Base-by-base conservation (phyloP, 2,888 invertebrate species). In the Coelinius sp. region DNA sequence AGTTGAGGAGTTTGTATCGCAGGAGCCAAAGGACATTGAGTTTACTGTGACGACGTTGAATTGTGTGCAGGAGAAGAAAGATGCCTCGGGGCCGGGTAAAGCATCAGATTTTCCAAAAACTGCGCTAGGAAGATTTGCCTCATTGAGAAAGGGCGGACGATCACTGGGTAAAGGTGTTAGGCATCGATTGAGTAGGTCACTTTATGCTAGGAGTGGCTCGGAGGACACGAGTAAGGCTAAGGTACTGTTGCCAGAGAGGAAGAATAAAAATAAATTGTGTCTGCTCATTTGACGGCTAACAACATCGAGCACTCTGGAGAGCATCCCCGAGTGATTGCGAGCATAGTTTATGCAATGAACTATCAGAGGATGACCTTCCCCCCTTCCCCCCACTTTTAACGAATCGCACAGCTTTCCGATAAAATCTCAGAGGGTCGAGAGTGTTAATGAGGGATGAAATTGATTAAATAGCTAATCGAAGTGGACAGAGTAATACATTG, bases 31-130 rank as follows among this genome's bases (percentile, higher is more conserved):
- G 87, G 96, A 95, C 85, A 94, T 96, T 75, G 95, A 96, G 86
- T 91, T 96, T 77, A 95, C 95, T 0, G 94, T 96, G n/a, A 94
- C 94, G 24, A 96, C 95, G 0, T 88, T 96, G 41, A 95, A 95
- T 86, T 93, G 94, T 87, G 84, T 91, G 62, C 90, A 91, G 81
- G 84, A 89, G 6, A 80, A 83, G n/a, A 87, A 87, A 20, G 86
- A 83, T 56, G 46, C 64, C 5, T 62, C 76, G 2, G 73, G 70
- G 10, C 68, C 71, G 6, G 76, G 77, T 2, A 77, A 74, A 65
- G 52, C 73, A 1, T 76, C 77, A 6, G 76, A 78, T 0, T 77
- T 76, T n/a, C 78, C 80, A 0, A 86, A 85, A 52, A 70, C 80
- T 2, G 59, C 78, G 0, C 74, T 86, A 0, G 85, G 86, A 0